Evolutionary conservation across 1,140 invertebrate species (phyloP), one percentile per base, ranked within the genome.

Genomic region (Leptoteleia sp.): DNA sequence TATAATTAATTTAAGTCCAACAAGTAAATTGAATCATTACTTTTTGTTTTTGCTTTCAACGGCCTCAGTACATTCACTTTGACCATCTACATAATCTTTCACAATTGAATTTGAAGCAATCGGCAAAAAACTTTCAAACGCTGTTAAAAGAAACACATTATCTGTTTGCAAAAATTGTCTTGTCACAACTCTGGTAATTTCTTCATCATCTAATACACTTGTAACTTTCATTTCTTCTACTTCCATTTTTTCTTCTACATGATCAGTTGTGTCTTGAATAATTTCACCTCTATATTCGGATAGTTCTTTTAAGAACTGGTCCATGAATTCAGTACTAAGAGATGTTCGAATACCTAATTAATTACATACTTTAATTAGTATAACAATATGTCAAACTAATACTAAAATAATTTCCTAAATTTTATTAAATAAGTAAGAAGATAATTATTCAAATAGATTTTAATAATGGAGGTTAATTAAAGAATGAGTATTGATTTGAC

Each of bases 71-170:
- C 37, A 12, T 19, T 68, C 0, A 1, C 9, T 11, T 45, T 48
- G 52, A 1, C 42, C 37, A 79, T 87, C 85, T 1, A 83, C 55
- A 9, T 4, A 55, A 78, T 86, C 72, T n/a, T 75, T 40, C 76
- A n/a, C 70, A 16, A 8, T 40, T 27, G 16, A 43, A 35, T 9
- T 61, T 5, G 7, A 1, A 4, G 11, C 4, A 54, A 43, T 33
- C 22, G 82, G 80, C n/a, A 89, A 73, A 77, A 84, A 89, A 17
- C 81, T 78, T 62, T 86, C 82, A 37, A 89, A 87, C 31, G 87
- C 88, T 80, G 88, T 88, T 33, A 84, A 82, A 5, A 89, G 43
- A 85, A 89, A 89, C 31, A 85, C 81, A 85, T 90, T 89, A 22
- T 89, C 83, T 1, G 83, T 78, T 40, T 54, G 59, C 9, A 83